phyloP scores from a whole-genome alignment of 2,888 invertebrate species.

The Eupithecia centaureata region DNA sequence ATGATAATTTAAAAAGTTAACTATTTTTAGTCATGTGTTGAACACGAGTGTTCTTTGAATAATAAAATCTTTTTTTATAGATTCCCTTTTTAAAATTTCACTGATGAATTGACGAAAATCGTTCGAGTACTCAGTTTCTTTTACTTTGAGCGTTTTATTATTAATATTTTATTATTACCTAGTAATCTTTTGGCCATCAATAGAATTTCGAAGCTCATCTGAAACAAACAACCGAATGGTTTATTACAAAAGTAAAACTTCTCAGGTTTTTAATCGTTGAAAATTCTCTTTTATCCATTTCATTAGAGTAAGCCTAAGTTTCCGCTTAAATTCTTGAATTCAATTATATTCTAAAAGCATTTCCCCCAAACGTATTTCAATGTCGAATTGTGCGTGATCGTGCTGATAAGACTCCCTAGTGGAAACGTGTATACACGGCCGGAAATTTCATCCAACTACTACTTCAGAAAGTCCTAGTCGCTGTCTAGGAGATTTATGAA shows the following conservation, averaged over 20 bases:
- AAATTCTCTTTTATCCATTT: conserved; percentile 10
- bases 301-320: conserved; percentile 4
- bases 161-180: neutral
- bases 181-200: neutral
- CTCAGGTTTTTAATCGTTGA: neutral
- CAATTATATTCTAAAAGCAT: conserved; percentile 51
- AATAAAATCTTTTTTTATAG: neutral
- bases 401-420: conserved; percentile 52
- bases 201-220: conserved; percentile 51
- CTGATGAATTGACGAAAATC: neutral
- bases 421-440: conserved; percentile 22
- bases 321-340: conserved; percentile 30
- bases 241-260: conserved; percentile 1
- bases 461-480: neutral
- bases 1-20: neutral
- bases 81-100: neutral
- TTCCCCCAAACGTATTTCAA: conserved; percentile 56
- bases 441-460: neutral
- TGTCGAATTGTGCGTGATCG: conserved; percentile 62
- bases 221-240: conserved; percentile 54
- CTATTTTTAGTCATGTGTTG: neutral
- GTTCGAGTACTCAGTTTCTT: neutral
- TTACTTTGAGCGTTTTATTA: neutral
- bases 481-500: neutral
- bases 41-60: neutral